Percentiles rank a stretch among this genome's conserved stretches.
Conservation (phyloP, 2,797 vertebrate species). For the Balearica regulorum region DNA sequence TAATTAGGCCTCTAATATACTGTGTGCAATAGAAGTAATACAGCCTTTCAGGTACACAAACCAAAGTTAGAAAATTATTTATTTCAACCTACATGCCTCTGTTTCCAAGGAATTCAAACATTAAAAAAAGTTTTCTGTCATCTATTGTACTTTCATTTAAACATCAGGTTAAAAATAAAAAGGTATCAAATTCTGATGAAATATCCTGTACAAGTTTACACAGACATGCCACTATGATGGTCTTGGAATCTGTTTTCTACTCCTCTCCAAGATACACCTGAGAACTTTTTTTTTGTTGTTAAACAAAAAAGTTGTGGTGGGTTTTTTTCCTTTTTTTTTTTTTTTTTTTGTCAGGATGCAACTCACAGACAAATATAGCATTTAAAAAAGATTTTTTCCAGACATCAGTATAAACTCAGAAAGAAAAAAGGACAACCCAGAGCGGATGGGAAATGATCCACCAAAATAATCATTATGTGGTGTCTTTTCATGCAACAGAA, state of each 20-base stretch:
- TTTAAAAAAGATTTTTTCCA: slow-evolving; percentile 30
- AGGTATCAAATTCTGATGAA: not conserved
- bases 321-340: not conserved
- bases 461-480: slow-evolving; percentile 39
- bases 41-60: not conserved
- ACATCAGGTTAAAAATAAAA: slow-evolving; percentile 25
- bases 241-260: not conserved
- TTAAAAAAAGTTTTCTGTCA: not conserved
- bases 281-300: not conserved
- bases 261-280: not conserved
- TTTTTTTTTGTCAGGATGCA: not conserved
- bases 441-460: slow-evolving; percentile 18
- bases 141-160: slow-evolving; percentile 4
- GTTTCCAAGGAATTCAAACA: not conserved
- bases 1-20: not conserved
- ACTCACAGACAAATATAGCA: slow-evolving; percentile 32
- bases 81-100: not conserved
- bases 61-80: not conserved
- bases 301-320: not conserved
- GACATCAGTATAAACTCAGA: slow-evolving; percentile 1
- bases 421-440: not conserved
- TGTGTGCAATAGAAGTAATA: not conserved
- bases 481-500: slow-evolving; percentile 40
- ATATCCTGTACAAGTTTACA: slow-evolving; percentile 2
- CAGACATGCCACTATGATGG: not conserved